Conservation (phyloP, 2,797 vertebrate genomes). For the Dendrocincla tyrannina region DNA sequence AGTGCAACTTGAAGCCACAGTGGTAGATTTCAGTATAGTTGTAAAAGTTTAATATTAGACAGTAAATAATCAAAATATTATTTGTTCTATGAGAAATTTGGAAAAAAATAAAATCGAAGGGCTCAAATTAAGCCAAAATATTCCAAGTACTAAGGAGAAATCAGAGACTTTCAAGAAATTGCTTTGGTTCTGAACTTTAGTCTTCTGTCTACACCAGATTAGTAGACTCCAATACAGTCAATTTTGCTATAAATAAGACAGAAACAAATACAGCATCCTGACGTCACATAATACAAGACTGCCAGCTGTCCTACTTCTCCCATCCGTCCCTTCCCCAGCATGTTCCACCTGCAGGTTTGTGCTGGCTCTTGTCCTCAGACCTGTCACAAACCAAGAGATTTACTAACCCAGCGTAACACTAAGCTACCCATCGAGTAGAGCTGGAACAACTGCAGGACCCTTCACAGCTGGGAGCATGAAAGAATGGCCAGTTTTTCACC, state of each 20-base stretch:
- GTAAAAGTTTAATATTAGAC: background rate
- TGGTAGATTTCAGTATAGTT: background rate
- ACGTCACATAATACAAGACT: background rate
- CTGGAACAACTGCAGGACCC: background rate
- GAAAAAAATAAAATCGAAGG: background rate
- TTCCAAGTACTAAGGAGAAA: background rate
- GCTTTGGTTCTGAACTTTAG: background rate
- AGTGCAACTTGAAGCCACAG: background rate
- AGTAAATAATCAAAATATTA: background rate
- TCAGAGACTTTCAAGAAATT: rapidly evolving
- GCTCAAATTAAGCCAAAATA: background rate
- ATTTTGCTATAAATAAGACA: background rate
- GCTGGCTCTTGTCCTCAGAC: background rate
- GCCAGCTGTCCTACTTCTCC: background rate
- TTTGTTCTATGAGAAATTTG: background rate
- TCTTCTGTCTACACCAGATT: background rate
- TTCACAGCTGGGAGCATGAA: rapidly evolving
- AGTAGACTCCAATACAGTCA: background rate
- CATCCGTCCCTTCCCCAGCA: background rate
- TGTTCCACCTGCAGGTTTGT: background rate
- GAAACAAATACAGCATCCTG: background rate
- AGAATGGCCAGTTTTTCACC: background rate
- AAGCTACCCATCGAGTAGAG: background rate
- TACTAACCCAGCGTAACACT: background rate
- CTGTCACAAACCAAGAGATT: background rate